Base-by-base conservation (phyloP, 2,113 vertebrate genomes). In the Alethe diademata region DNA sequence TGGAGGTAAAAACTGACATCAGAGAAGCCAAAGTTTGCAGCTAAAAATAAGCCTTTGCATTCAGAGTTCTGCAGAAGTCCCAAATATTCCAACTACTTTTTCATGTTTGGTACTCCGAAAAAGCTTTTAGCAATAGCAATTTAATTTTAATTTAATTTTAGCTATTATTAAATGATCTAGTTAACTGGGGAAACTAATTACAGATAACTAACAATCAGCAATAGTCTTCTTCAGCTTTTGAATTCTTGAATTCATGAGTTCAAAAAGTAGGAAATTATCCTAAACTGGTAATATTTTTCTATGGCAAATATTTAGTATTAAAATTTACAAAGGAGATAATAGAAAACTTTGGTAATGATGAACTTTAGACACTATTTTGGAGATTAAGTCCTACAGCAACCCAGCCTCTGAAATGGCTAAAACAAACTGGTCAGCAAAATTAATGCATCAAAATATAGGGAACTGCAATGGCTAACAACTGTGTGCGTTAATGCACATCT, bases 1-100 rank as follows among this genome's bases (percentile, higher is more conserved):
- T 85, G 89, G 54, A 97, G 80, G 67, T 14, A 96, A 97, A 94
- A 97, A 42, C 24, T 72, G 56, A 70, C 72, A 86, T 97, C 75
- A 94, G 57, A 93, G 61, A 87, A 92, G 57, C 54, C 70, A 67
- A 96, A 90, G 73, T 90, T 94, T 96, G 80, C 67, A 86, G 38
- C 82, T 93, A 94, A 96, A 96, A 94, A 92, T 76, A 88, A 94
- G 50, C 26, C 33, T 70, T 93, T 82, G 42, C 72, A 88, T 97
- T 65, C 73, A 64, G 88, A 97, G 24, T 40, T 75, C 53, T 84
- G 65, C 35, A 82, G 24, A 91, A 57, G n/a, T 72, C 42, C 16
- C 40, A 48, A 18, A 20, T 78, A 43, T 40, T 61, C 40, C 48
- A 54, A 53, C 65, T 74, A 88, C 5, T 57, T 82, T 69, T 80